phyloP scores from a whole-genome alignment of 2,113 vertebrate species.

The Pterocles orientalis region DNA sequence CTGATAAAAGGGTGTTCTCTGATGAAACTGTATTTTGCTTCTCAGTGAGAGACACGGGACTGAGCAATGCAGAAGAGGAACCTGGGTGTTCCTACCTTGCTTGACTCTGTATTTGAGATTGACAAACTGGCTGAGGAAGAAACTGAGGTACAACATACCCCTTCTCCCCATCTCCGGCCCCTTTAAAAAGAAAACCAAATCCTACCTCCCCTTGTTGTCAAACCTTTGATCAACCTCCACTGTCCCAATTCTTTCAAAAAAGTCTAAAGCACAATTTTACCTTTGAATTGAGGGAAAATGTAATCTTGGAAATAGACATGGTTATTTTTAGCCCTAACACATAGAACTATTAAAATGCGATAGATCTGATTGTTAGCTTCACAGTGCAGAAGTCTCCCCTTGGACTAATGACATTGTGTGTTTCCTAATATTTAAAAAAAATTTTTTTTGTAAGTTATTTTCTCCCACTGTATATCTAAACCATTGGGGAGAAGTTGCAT shows the following conservation, averaged over 20 bases:
- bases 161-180: background rate
- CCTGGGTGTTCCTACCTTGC: background rate
- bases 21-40: background rate
- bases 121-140: background rate
- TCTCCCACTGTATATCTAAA: background rate
- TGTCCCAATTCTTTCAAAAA: conserved; percentile 15
- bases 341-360: background rate
- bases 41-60: background rate
- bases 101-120: background rate
- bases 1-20: background rate
- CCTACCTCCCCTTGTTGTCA: background rate
- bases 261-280: conserved; percentile 78
- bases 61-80: background rate
- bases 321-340: conserved; percentile 70
- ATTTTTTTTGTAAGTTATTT: background rate
- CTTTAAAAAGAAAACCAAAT: background rate
- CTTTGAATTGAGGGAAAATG: conserved; percentile 30
- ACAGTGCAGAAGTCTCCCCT: background rate
- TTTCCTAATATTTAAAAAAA: conserved; percentile 15
- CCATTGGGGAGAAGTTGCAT: background rate
- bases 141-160: background rate
- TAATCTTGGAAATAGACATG: conserved; percentile 46
- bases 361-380: background rate
- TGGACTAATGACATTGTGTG: background rate
- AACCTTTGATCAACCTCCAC: background rate